phyloP scores from a whole-genome alignment of 2,113 vertebrate genomes.

The Brachyistius frenatus region DNA sequence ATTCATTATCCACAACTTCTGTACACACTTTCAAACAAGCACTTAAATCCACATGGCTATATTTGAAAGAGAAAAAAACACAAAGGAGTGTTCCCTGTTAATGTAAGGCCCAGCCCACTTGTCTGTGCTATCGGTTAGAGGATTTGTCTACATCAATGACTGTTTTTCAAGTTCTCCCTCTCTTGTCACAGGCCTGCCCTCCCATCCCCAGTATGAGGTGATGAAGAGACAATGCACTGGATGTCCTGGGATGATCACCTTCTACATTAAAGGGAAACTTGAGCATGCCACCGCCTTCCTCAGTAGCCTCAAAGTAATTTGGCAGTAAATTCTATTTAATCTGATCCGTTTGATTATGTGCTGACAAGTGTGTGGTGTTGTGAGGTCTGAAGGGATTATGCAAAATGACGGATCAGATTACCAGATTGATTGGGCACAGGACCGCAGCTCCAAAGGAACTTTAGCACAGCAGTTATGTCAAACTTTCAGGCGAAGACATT shows the following conservation, averaged over 20 bases:
- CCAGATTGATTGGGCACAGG: too few relatives aligned
- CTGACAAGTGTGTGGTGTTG: background rate
- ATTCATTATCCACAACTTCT: too few relatives aligned
- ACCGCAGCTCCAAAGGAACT: too few relatives aligned
- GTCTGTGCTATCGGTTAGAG: background rate
- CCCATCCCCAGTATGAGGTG: conserved; percentile 91
- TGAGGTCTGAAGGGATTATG: background rate
- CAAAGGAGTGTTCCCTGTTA: background rate
- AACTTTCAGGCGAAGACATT: too few relatives aligned
- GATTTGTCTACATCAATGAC: background rate
- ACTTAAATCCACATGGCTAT: too few relatives aligned
- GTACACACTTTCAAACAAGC: too few relatives aligned
- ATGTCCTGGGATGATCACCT: conserved; percentile 90
- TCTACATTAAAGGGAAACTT: conserved; percentile 91
- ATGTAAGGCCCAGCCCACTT: background rate
- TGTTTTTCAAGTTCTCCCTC: background rate
- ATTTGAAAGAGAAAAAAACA: too few relatives aligned
- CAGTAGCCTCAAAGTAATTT: conserved; percentile 89
- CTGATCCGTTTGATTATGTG: background rate
- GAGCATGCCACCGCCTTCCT: conserved; percentile 88
- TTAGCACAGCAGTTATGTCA: too few relatives aligned
- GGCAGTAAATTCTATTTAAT: background rate
- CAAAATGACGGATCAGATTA: background rate
- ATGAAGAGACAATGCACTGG: conserved; percentile 90
- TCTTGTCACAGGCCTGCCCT: conserved; percentile 86